Conservation (phyloP, 2,797 vertebrate genomes). For the Argya squamiceps region DNA sequence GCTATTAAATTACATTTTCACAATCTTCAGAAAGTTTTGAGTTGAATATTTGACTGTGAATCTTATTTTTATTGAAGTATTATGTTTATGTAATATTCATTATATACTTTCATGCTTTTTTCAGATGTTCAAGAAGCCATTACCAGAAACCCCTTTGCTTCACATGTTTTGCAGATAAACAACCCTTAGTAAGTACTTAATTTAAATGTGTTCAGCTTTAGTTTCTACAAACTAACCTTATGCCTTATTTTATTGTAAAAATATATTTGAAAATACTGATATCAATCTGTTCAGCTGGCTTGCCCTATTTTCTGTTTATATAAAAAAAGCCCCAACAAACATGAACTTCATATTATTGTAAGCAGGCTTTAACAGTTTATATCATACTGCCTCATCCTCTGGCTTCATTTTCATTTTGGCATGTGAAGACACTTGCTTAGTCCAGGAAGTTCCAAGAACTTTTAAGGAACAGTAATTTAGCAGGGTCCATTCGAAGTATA, state of each 20-base stretch:
- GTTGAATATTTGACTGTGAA: neutral
- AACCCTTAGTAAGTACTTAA: constrained; percentile 76
- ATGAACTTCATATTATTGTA: neutral
- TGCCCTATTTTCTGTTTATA: neutral
- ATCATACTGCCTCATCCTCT: neutral
- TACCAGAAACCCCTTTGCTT: constrained; percentile 56
- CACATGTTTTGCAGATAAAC: constrained; percentile 69
- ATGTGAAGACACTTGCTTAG: neutral
- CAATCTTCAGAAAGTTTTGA: neutral
- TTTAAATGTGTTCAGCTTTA: neutral
- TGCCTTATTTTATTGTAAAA: neutral
- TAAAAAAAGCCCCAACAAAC: neutral
- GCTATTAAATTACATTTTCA: neutral
- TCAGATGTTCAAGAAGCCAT: constrained; percentile 80
- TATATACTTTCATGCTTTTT: constrained; percentile 35
- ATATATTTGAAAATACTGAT: neutral
- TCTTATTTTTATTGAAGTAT: neutral
- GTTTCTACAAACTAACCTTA: neutral
- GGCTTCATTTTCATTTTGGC: neutral
- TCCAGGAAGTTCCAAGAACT: neutral
- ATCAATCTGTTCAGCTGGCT: neutral
- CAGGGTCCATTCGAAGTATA: neutral
- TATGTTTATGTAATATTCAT: neutral
- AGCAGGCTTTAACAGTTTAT: neutral
- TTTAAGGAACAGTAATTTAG: neutral